Evolutionary conservation across 2,797 vertebrate species (phyloP).

Genomic region (Melanotaenia boesemani): DNA sequence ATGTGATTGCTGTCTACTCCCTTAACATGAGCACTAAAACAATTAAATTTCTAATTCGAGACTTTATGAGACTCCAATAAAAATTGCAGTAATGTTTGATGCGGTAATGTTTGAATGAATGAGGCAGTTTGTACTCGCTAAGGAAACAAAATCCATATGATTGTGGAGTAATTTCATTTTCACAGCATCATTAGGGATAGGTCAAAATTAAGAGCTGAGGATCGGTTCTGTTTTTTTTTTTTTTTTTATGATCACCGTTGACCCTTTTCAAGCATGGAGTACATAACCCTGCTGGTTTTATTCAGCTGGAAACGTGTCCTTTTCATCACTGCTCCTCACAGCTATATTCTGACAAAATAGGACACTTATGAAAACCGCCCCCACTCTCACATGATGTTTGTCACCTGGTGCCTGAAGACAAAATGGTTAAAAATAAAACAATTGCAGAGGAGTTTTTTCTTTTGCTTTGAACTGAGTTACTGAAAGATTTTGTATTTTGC

Average conservation of each 20-base stretch:
- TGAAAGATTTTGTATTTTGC: constrained; percentile 1
- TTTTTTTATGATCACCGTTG: neutral
- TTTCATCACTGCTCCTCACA: neutral
- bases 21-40: neutral
- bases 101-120: neutral
- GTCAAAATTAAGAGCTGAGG: constrained; percentile 6
- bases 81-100: neutral
- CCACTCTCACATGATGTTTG: neutral
- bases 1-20: too few relatives aligned
- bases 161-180: neutral
- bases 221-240: too few relatives aligned
- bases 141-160: neutral
- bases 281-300: neutral
- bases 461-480: constrained; percentile 5
- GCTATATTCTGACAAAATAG: constrained; percentile 9
- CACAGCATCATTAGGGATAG: neutral
- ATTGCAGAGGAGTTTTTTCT: neutral
- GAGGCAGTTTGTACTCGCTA: neutral
- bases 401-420: constrained; percentile 5
- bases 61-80: neutral
- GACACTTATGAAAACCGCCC: neutral
- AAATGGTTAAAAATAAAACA: constrained; percentile 3
- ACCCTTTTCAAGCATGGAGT: neutral
- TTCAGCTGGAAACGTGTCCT: neutral
- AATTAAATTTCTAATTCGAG: neutral